Evolutionary conservation across 2,797 vertebrate genomes (phyloP).

Genomic region (Peromyscus attwateri): DNA sequence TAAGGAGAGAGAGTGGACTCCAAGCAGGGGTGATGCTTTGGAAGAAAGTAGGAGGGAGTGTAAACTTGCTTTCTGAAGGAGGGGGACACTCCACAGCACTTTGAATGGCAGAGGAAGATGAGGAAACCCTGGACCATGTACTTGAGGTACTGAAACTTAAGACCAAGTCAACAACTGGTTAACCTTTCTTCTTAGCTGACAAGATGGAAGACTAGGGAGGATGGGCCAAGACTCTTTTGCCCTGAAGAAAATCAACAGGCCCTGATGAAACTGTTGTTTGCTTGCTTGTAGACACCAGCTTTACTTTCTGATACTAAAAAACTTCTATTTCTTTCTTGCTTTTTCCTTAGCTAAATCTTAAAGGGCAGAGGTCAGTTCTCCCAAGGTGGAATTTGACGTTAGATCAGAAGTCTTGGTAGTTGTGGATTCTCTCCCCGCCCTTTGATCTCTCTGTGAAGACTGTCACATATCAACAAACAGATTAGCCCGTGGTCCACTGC

Average conservation of each 20-base stretch:
- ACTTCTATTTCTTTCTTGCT: not conserved
- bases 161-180: not conserved
- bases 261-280: not conserved
- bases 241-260: not conserved
- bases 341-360: not conserved
- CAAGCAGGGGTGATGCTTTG: not conserved
- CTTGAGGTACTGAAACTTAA: not conserved
- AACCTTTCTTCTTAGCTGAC: not conserved
- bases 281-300: not conserved
- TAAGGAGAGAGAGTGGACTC: not conserved
- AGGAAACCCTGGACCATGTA: not conserved
- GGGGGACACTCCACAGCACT: not conserved
- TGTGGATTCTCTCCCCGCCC: not conserved
- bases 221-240: not conserved
- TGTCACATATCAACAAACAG: not conserved
- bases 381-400: not conserved
- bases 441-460: not conserved
- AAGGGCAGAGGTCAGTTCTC: not conserved
- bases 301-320: not conserved
- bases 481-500: not conserved
- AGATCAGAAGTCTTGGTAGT: not conserved
- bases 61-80: not conserved
- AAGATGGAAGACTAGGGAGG: not conserved
- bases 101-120: not conserved
- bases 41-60: not conserved